phyloP scores from a whole-genome alignment of 2,113 vertebrate genomes.

The Triplophysa rosa region DNA sequence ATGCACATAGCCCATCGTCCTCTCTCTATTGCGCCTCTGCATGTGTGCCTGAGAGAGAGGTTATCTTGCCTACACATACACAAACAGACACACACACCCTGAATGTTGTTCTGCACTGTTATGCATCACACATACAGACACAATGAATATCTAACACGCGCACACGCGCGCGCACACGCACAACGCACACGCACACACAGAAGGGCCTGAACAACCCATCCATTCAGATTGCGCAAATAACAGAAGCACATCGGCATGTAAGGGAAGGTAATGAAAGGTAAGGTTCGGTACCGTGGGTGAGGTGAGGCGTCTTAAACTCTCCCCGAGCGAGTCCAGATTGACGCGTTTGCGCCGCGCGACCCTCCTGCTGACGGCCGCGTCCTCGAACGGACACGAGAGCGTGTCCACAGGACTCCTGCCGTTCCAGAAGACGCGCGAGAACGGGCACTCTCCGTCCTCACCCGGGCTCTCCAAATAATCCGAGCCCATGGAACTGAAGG shows the following conservation, averaged over 20 bases:
- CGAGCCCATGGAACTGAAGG: conserved; percentile 91
- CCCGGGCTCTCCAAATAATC: conserved; percentile 88
- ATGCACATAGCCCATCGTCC: conserved; percentile 27
- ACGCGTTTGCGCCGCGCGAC: conserved; percentile 85
- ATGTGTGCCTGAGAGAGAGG: not conserved
- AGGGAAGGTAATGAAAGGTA: not conserved
- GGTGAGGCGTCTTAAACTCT: conserved; percentile 89
- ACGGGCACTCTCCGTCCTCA: conserved; percentile 79
- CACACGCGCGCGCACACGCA: too few relatives aligned
- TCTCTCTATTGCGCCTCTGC: not conserved
- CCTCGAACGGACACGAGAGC: conserved; percentile 65
- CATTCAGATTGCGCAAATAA: conserved; percentile 7
- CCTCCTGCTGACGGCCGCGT: conserved; percentile 71
- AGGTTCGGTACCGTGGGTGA: conserved; percentile 86
- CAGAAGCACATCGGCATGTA: too few relatives aligned
- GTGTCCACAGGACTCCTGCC: conserved; percentile 82
- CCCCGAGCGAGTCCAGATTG: conserved; percentile 93
- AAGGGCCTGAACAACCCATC: conserved; percentile 15
- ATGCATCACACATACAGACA: not conserved
- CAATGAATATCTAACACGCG: not conserved
- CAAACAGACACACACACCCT: not conserved
- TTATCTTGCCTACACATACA: not conserved
- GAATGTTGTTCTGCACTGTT: not conserved
- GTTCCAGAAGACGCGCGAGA: conserved; percentile 84
- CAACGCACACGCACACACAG: not conserved